Base-by-base conservation (phyloP, 1,140 invertebrate genomes). In the Drosophila mauritiana region DNA sequence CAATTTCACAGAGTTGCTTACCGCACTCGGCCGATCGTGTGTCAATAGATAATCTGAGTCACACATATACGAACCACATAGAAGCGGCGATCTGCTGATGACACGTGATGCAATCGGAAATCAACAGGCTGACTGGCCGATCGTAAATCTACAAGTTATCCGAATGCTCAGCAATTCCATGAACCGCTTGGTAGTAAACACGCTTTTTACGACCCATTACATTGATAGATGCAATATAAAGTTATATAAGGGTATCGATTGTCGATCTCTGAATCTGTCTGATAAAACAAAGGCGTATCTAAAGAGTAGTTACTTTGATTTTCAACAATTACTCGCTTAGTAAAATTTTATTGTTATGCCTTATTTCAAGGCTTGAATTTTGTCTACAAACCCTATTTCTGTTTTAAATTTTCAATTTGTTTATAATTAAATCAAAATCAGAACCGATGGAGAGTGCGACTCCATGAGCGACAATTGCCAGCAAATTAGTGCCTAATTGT, bases 1-100 rank as follows among this genome's bases (percentile, higher is more conserved):
- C 43, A 69, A 86, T 84, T 84, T 86, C 81, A 74, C 78, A 80
- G 57, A 62, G 74, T 56, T 81, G 78, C 73, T 61, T 43, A 61
- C 63, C 73, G 61, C 73, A 84, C 52, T 81, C 48, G 39, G 34
- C 67, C 53, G 73, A 85, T 68, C 42, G 68, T 67, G 52, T 68
- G 59, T 65, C 61, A 65, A 12, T 61, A 53, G 53, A 57, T 65
- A 54, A 48, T 45, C 52, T 54, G 73, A 75, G 43, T 53, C 59
- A 69, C 56, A 57, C 39, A 78, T 40, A 36, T 40, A 59, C 34
- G 37, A 20, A 37, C 48, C 13, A 34, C 17, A 36, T 46, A 20
- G 36, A 31, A 37, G 48, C 62, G 22, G 10, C 68, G 63, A 69
- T 69, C 65, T 46, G 48, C 46, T 25, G 45, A 36, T 25, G 40